Conservation (phyloP, 2,113 vertebrate species). For the Centropus unirufus region DNA sequence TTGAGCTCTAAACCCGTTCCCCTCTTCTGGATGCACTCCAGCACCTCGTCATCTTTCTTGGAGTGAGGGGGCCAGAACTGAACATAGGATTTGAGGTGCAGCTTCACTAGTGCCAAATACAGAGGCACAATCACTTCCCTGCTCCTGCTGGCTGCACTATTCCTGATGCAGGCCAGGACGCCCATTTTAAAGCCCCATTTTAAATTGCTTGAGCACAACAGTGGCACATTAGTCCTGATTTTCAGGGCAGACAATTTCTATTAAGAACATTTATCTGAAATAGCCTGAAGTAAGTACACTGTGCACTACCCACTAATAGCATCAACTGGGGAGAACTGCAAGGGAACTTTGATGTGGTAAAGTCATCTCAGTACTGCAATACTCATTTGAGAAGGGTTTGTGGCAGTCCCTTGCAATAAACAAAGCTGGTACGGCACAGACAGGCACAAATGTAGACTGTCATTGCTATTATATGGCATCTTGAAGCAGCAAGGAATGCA, state of each 20-base stretch:
- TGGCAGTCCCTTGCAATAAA: background rate
- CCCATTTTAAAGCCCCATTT: background rate
- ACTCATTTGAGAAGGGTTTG: background rate
- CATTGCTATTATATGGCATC: background rate
- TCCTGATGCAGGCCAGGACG: too few species aligned
- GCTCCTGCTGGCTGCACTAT: too few species aligned
- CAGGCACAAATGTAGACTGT: background rate
- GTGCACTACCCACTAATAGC: background rate
- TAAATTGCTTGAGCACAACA: background rate
- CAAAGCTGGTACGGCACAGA: rapidly evolving
- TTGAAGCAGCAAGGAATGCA: background rate
- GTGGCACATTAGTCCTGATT: background rate
- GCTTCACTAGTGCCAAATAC: too few species aligned
- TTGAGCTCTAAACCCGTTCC: too few species aligned
- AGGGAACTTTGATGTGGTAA: rapidly evolving
- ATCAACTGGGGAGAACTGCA: background rate
- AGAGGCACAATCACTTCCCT: too few species aligned
- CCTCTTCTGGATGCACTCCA: too few species aligned
- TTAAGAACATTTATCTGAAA: background rate
- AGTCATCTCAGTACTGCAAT: background rate
- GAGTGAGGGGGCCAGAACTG: too few species aligned
- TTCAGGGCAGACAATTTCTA: background rate
- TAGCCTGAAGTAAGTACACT: background rate
- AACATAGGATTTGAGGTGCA: too few species aligned
- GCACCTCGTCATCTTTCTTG: too few species aligned